Base-by-base conservation (phyloP, 2,888 invertebrate species). In the Panopea generosa region DNA sequence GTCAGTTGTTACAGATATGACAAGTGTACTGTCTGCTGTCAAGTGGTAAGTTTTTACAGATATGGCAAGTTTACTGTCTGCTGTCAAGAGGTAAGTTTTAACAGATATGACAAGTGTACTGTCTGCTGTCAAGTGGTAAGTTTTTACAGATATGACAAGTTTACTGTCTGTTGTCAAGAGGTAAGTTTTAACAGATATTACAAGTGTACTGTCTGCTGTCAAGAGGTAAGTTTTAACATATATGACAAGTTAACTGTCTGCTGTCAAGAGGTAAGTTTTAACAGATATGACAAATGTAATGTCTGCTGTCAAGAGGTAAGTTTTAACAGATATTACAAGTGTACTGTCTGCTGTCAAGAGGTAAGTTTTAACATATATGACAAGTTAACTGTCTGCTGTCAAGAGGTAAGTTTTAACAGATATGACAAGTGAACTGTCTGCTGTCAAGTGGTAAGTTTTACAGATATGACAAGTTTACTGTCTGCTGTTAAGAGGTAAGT, bases 31-130 rank as follows among this genome's bases (percentile, higher is more conserved):
- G 99, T 98, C 0, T 99, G 99, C 91, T 98, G 98, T 0, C 65
- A 84, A 11, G 86, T 84, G 52, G 94, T 94, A 84, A 86, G 27
- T 57, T 20, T 26, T n/a, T n/a, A n/a, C n/a, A n/a, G n/a, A n/a
- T 99, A 98, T 94, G 94, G 95, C 65, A 96, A 96, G 83, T 99
- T 99, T 90, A 97, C 98, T 52, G 99, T 98, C 0, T 99, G 99
- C 91, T 98, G 98, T 0, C 65, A 84, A 11, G 86, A 84, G 52
- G 94, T 94, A 84, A 86, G 27, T 57, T 20, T n/a, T n/a, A n/a
- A 95, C 61, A 96, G 96, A 86, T 99, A 98, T 94, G 94, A 95
- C 65, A 96, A 96, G 83, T 99, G 99, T 90, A 97, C 98, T 52
- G 99, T 98, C 0, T 99, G 99, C 91, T 98, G 98, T 0, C 65